Evolutionary conservation across 2,113 vertebrate genomes (phyloP).

Genomic region (Zingel zingel): DNA sequence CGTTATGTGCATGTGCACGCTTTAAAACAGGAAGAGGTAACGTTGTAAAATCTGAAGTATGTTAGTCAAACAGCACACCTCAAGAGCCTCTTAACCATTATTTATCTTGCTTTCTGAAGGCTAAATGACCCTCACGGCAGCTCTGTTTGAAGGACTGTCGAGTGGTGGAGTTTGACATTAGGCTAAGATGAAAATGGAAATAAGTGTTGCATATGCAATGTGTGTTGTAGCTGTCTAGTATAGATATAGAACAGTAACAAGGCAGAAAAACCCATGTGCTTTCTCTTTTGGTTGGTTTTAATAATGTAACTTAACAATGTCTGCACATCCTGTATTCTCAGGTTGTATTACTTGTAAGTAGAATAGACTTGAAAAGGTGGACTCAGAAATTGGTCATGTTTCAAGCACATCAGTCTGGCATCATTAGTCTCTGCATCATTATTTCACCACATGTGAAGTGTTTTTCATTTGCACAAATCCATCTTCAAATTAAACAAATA

Average conservation of each 20-base stretch:
- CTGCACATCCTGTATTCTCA: slow-evolving; percentile 48
- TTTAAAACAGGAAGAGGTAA: slow-evolving; percentile 62
- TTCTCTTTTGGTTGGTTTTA: slow-evolving; percentile 40
- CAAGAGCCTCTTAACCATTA: slow-evolving; percentile 66
- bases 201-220: slow-evolving; percentile 34
- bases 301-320: slow-evolving; percentile 46
- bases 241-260: slow-evolving; percentile 4
- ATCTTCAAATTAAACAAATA: neutral
- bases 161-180: slow-evolving; percentile 35
- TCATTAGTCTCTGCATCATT: slow-evolving; percentile 20
- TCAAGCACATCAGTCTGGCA: neutral
- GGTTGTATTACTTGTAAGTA: slow-evolving; percentile 45
- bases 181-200: slow-evolving; percentile 51
- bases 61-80: slow-evolving; percentile 69
- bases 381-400: slow-evolving; percentile 12
- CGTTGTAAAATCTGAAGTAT: slow-evolving; percentile 62
- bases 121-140: slow-evolving; percentile 40
- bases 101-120: slow-evolving; percentile 61
- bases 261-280: slow-evolving; percentile 14
- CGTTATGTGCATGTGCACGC: slow-evolving; percentile 22
- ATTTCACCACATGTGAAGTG: neutral
- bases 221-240: slow-evolving; percentile 6
- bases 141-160: slow-evolving; percentile 26
- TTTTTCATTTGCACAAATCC: slow-evolving; percentile 25
- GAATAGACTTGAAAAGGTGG: slow-evolving; percentile 27